These are phyloP conservation scores for Menura novaehollandiae DNA, from an alignment of 2,113 vertebrate species.

Conservation along the genomic window DNA sequence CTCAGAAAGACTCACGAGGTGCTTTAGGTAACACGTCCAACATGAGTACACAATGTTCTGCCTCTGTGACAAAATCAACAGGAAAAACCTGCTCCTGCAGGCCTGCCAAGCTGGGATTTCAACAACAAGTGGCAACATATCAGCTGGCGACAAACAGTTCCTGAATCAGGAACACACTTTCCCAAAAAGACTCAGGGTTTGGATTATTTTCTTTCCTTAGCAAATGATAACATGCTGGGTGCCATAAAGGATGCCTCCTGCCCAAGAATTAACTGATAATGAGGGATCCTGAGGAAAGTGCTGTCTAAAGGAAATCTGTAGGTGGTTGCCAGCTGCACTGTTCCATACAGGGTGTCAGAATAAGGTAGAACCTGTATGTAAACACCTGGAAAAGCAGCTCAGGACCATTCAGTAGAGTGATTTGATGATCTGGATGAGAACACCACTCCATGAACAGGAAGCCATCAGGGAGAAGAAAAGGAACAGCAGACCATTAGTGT, in stretches of 20 bases:
- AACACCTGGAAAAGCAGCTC: not conserved
- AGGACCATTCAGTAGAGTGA: not conserved
- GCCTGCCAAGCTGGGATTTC: constrained; percentile 56
- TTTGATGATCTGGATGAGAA: not conserved
- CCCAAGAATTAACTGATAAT: not conserved
- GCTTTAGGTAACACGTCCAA: constrained; percentile 25
- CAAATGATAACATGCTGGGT: not conserved
- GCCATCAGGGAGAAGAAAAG: not conserved
- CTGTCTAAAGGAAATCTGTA: not conserved
- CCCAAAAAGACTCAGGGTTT: not conserved
- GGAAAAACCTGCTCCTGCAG: constrained; percentile 63
- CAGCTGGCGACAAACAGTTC: constrained; percentile 33
- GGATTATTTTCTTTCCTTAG: not conserved
- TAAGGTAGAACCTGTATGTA: not conserved
- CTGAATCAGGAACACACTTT: not conserved
- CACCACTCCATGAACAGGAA: not conserved
- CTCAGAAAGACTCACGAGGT: constrained; percentile 4
- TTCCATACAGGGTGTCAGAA: not conserved
- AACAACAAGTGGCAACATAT: constrained; percentile 46
- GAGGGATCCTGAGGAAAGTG: not conserved
- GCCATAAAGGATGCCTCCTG: not conserved
- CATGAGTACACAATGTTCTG: constrained; percentile 54
- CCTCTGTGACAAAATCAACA: constrained; percentile 59
- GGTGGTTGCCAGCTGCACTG: not conserved
- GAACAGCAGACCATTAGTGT: not conserved